Evolutionary conservation across 2,113 vertebrate species (phyloP).

Genomic region (Orientallactaga bullata): DNA sequence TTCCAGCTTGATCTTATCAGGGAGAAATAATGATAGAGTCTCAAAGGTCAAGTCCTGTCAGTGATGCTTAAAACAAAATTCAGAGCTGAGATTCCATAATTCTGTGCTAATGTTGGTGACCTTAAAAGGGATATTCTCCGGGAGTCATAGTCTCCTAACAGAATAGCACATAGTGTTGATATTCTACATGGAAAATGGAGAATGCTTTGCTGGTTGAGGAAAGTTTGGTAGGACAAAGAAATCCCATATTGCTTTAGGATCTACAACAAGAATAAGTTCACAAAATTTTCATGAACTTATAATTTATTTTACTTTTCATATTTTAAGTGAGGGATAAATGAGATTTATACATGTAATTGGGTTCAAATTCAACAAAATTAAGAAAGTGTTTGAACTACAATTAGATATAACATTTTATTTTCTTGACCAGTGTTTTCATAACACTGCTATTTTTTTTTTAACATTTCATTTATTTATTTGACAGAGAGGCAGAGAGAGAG

Average conservation of each 20-base stretch:
- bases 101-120: background rate
- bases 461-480: no score
- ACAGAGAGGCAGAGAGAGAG: no score
- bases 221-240: background rate
- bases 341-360: background rate
- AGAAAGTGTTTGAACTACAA: background rate
- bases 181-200: background rate
- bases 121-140: background rate
- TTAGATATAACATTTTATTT: background rate
- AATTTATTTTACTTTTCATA: slow-evolving; percentile 15
- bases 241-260: background rate
- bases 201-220: background rate
- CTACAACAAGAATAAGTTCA: background rate
- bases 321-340: background rate
- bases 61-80: background rate
- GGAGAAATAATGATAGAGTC: background rate
- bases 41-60: background rate
- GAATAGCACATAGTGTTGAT: background rate
- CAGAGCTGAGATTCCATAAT: background rate
- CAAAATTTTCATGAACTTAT: background rate
- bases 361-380: background rate
- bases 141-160: background rate
- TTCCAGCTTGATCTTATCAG: background rate
- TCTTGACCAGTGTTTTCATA: no score
- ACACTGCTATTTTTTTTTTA: no score